Percentiles rank a stretch among this genome's conserved stretches.
phyloP scores from a whole-genome alignment of 2,888 invertebrate genomes.

The Caprella mutica region DNA sequence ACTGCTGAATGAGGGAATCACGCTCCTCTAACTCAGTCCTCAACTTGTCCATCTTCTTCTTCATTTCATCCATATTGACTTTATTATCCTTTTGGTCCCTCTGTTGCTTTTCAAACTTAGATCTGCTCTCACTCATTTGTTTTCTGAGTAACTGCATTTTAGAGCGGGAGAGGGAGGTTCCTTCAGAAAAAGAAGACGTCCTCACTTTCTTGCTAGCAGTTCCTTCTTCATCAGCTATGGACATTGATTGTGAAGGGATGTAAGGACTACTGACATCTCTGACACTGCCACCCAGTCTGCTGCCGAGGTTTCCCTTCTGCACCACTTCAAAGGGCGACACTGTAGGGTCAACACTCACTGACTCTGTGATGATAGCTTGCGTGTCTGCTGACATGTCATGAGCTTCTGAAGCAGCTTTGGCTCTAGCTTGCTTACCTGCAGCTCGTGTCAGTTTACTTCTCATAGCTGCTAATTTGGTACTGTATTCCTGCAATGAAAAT shows the following conservation, averaged over 20 bases:
- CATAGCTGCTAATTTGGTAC: conserved; percentile 25
- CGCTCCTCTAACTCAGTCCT: conserved; percentile 27
- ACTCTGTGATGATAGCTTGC: neutral
- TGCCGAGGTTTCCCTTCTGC: neutral
- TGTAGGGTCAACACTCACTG: conserved; percentile 6
- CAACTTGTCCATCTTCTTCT: conserved; percentile 26
- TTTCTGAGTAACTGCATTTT: conserved; percentile 31
- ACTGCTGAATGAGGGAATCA: conserved; percentile 23
- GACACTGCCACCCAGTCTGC: neutral
- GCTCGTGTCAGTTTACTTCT: conserved; percentile 18
- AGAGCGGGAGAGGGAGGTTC: conserved; percentile 14
- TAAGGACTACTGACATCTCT: neutral
- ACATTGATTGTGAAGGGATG: neutral
- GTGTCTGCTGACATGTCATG: too few relatives aligned
- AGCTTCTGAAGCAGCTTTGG: neutral
- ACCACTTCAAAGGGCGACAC: conserved; percentile 1
- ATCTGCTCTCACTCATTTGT: conserved; percentile 29
- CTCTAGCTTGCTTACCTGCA: neutral
- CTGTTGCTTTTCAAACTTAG: conserved; percentile 29
- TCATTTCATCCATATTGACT: conserved; percentile 32
- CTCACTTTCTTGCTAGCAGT: conserved; percentile 10
- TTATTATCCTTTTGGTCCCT: conserved; percentile 27
- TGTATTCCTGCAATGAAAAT: conserved; percentile 22
- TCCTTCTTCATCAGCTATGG: neutral
- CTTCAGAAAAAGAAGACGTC: conserved; percentile 19